These are phyloP conservation scores for Tamias sibiricus DNA, from an alignment of 2,113 vertebrate species.

Conservation along the genomic window DNA sequence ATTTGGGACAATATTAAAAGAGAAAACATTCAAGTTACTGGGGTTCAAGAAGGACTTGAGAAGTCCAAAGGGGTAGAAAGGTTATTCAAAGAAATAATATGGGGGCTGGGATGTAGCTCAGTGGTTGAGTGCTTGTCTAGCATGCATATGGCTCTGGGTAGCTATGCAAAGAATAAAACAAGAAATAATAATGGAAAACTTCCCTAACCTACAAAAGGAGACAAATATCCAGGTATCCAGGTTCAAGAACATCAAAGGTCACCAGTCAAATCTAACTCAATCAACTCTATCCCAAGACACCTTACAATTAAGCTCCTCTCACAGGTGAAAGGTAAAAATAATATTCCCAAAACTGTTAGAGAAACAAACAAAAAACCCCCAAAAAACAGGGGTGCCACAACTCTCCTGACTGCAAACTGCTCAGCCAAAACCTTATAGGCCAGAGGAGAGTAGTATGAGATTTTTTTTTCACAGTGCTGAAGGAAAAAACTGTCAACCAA, in stretches of 20 bases:
- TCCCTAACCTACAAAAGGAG: too few relatives aligned
- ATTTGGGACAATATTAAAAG: not conserved
- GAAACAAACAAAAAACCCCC: not conserved
- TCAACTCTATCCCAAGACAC: not conserved
- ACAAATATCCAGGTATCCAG: too few relatives aligned
- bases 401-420: not conserved
- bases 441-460: not conserved
- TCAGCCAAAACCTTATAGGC: not conserved
- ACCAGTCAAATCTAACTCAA: not conserved
- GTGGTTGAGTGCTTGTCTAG: too few relatives aligned
- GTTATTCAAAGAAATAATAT: not conserved
- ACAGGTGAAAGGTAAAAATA: too few relatives aligned
- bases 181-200: too few relatives aligned
- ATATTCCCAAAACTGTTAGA: not conserved
- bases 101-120: too few relatives aligned
- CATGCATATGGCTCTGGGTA: too few relatives aligned
- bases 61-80: not conserved
- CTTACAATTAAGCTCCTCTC: too few relatives aligned
- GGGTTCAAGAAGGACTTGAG: not conserved
- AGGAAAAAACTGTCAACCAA: not conserved
- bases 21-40: not conserved
- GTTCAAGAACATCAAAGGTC: not conserved
- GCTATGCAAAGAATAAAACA: too few relatives aligned
- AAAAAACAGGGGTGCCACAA: not conserved
- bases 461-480: not conserved